phyloP scores from a whole-genome alignment of 2,113 vertebrate genomes.

The Lophius piscatorius region DNA sequence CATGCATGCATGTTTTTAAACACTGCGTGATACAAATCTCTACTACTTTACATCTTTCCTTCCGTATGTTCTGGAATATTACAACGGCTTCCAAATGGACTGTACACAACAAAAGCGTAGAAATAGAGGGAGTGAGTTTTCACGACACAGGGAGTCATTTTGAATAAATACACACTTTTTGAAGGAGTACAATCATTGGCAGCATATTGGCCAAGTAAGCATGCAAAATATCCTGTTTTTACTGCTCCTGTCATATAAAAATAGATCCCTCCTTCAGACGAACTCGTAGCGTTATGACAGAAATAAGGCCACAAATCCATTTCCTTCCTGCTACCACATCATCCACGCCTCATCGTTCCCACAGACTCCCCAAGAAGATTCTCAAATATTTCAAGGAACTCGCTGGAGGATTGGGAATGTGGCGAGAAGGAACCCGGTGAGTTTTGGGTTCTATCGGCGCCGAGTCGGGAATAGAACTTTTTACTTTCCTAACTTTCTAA shows the following conservation, averaged over 20 bases:
- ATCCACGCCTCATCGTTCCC: slow-evolving; percentile 19
- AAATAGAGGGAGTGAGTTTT: slow-evolving; percentile 24
- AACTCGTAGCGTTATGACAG: slow-evolving; percentile 54
- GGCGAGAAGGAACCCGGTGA: too few relatives aligned
- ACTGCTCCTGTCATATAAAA: slow-evolving; percentile 61
- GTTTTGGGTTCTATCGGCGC: too few relatives aligned
- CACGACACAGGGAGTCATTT: slow-evolving; percentile 48
- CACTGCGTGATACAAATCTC: slow-evolving; percentile 37
- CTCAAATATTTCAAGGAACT: too few relatives aligned
- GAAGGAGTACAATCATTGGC: slow-evolving; percentile 47
- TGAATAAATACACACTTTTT: slow-evolving; percentile 23
- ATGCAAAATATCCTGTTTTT: slow-evolving; percentile 52
- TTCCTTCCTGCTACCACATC: slow-evolving; percentile 41
- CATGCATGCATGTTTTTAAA: slow-evolving; percentile 49
- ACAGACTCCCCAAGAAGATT: too few relatives aligned
- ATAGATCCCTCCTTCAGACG: slow-evolving; percentile 53
- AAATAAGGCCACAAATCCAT: slow-evolving; percentile 70
- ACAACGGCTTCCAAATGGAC: slow-evolving; percentile 33
- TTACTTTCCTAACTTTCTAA: too few relatives aligned
- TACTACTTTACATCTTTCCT: slow-evolving; percentile 27
- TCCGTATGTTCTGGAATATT: slow-evolving; percentile 29
- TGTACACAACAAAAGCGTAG: slow-evolving; percentile 33
- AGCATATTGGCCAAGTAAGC: slow-evolving; percentile 44
- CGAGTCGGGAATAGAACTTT: too few relatives aligned
- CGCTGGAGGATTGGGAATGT: too few relatives aligned